Evolutionary conservation across 2,888 invertebrate species (phyloP).

Genomic region (Stomorhina lunata): DNA sequence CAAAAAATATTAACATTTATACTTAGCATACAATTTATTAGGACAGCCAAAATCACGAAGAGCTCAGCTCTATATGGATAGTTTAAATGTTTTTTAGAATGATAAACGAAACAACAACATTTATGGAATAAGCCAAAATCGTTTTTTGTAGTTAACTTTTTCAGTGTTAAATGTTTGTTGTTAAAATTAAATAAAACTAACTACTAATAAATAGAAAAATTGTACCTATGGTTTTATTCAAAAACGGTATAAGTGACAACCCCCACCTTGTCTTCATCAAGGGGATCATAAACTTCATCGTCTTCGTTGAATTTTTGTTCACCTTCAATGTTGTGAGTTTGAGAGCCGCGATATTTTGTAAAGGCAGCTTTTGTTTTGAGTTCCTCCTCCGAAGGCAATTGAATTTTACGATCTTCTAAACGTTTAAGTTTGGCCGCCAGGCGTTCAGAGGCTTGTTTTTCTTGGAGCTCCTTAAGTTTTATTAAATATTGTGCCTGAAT

Average conservation of each 20-base stretch:
- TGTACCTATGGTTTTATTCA: constrained; percentile 58
- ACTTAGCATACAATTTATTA: neutral
- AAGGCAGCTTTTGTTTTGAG: constrained; percentile 73
- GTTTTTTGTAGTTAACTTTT: constrained; percentile 30
- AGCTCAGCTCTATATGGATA: constrained; percentile 22
- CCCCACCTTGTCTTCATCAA: constrained; percentile 70
- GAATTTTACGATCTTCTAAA: constrained; percentile 52
- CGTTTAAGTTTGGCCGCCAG: constrained; percentile 70
- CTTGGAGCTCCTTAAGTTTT: constrained; percentile 75
- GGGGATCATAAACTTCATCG: constrained; percentile 75
- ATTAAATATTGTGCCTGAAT: constrained; percentile 74
- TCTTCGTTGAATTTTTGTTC: constrained; percentile 70
- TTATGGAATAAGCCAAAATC: neutral
- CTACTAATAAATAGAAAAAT: neutral
- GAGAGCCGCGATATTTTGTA: constrained; percentile 71
- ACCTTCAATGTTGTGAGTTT: constrained; percentile 72
- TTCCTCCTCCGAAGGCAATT: constrained; percentile 69
- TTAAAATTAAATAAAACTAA: constrained; percentile 43
- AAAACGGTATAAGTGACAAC: constrained; percentile 72
- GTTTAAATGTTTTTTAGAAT: constrained; percentile 19
- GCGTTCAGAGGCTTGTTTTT: constrained; percentile 76
- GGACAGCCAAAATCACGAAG: neutral
- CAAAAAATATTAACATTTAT: constrained; percentile 4
- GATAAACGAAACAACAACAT: neutral
- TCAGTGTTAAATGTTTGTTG: constrained; percentile 48